Evolutionary conservation across 2,797 vertebrate genomes (phyloP), one percentile per base, ranked within the genome.

Genomic region (Poeciliopsis turneri): DNA sequence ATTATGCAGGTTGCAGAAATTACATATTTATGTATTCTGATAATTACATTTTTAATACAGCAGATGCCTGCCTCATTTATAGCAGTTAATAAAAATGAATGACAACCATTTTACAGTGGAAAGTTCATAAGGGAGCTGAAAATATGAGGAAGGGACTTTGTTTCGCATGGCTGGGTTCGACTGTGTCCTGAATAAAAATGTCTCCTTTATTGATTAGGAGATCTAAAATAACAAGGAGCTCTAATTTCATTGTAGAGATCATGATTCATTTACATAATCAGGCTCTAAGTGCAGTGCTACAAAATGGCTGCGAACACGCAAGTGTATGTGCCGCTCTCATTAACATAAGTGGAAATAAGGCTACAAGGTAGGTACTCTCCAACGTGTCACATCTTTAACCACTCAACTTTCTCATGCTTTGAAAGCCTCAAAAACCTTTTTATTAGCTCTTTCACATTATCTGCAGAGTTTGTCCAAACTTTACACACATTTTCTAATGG

Each of bases 41-140:
- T 94, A 93, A 95, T 94, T 94, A 92, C 91, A 93, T 95, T 94
- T 95, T 94, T 95, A 95, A 95, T 94, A 92, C 87, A 90, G 94
- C 93, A 94, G 93, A 95, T 94, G 94, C 94, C 92, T 89, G 90
- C 77, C 87, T 93, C 92, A 92, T 94, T 94, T 91, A 90, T 87
- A 85, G 90, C 83, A 73, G 85, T 93, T 95, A 95, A 94, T 96
- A 93, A 93, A 95, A 94, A 93, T 93, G 92, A 95, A 94, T 92
- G 94, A 91, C 91, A 89, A 86, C 49, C 78, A 86, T 92, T 92
- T 91, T 79, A 46, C 75, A 71, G 55, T 6, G 74, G 70, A 79
- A 88, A 80, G 75, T 88, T 87, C 83, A 80, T 16, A 41, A 74
- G 77, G 75, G 79, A 43, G 72, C 28, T 74, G 64, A 82, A 89